Evolutionary conservation across 1,140 invertebrate genomes (phyloP), one percentile per base, ranked within the genome.

Genomic region (Amphibalanus amphitrite): DNA sequence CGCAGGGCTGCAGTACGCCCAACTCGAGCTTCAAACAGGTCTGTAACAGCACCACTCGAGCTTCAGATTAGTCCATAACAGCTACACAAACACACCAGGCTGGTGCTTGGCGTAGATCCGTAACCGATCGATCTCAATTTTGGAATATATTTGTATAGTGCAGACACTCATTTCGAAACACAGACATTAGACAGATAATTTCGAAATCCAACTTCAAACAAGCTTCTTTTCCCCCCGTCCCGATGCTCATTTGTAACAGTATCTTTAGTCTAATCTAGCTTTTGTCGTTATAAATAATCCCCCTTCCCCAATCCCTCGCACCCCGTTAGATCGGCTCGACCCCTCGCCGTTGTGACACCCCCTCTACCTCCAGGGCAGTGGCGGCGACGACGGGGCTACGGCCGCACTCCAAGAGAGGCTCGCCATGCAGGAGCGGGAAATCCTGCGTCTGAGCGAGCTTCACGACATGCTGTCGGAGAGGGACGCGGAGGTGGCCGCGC

Each of bases 381-480:
- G 26, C 64, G 64, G 26, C 20, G n/a, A 33, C 10, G 38, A 40
- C 33, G 67, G 47, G 3, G 23, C 69, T 26, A 68, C 69, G 28
- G 33, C 15, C 20, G 30, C 59, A 3, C 68, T 75, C 0, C 40
- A 65, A n/a, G 72, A 74, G 30, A 30, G 72, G 33, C 40, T 76
- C 20, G 68, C 71, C 30, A 71, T 75, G 67, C 74, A 76, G 65
- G 74, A 75, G 67, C 64, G 29, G n/a, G 74, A 76, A 64, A 75
- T 76, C 64, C 30, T 67, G 26, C 73, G 73, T 0, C 71, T 76
- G 0, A 74, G 74, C 0, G 20, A 47, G 23, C 69, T 76, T 4
- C 72, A 76, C 64, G 74, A 75, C 40, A 29, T 72, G 26, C 70
- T 76, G 28, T 68, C 73, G n/a, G 64, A 74, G 17, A 75, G 73